Percentiles rank a stretch among this genome's conserved stretches.
Conservation (phyloP, 2,113 vertebrate genomes). For the Bubo scandiacus region DNA sequence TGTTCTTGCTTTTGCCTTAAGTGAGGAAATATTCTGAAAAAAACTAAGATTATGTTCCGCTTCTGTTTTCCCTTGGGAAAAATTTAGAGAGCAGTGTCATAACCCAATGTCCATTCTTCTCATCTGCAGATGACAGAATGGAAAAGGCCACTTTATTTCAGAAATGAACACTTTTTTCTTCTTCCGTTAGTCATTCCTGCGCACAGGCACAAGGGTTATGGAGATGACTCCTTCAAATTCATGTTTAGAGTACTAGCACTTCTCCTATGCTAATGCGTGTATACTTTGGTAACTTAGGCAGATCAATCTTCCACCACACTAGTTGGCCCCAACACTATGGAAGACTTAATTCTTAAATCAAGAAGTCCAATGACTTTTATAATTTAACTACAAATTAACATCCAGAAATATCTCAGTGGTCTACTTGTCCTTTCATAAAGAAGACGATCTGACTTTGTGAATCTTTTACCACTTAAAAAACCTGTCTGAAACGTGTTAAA, state of each 20-base stretch:
- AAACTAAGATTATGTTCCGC: background rate
- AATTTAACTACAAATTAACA: slow-evolving; percentile 9
- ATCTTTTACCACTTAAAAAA: background rate
- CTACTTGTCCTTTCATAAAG: background rate
- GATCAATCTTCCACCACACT: background rate
- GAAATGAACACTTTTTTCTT: slow-evolving; percentile 2
- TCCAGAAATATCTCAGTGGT: background rate
- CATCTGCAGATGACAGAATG: slow-evolving; percentile 32
- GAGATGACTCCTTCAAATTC: slow-evolving; percentile 24
- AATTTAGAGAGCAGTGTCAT: slow-evolving; percentile 10
- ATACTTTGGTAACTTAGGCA: background rate
- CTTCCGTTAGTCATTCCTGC: slow-evolving; percentile 20
- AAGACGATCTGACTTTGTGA: background rate
- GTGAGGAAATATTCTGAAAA: slow-evolving; percentile 28
- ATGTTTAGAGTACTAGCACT: background rate
- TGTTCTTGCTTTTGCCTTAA: slow-evolving; percentile 40
- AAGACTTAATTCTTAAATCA: background rate
- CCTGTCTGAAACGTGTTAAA: background rate
- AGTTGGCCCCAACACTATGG: background rate
- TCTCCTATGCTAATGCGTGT: background rate
- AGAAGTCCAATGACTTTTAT: background rate
- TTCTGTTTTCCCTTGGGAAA: slow-evolving; percentile 48
- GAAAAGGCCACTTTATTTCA: slow-evolving; percentile 55
- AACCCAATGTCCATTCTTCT: slow-evolving; percentile 47
- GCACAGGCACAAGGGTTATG: slow-evolving; percentile 5